Base-by-base conservation (phyloP, 2,888 invertebrate species). In the Drosophila borealis region DNA sequence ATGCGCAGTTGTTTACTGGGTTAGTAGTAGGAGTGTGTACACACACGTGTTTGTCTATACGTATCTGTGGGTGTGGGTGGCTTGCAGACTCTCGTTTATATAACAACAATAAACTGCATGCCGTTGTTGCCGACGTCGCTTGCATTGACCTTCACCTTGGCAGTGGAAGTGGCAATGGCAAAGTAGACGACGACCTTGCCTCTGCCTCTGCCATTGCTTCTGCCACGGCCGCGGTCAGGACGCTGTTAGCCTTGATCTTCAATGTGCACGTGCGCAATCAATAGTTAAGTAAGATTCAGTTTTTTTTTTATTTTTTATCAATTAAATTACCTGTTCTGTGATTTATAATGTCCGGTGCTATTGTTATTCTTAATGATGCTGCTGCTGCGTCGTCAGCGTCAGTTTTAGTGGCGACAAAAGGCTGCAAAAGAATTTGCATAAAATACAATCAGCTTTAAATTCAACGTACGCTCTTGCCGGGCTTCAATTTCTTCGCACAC, bases 111-210 rank as follows among this genome's bases (percentile, higher is more conserved):
- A 80, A 79, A 68, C 62, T 66, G 77, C 63, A 74, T 74, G 25
- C 55, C 37, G 42, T 5, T 45, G 45, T 36, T 45, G 68, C 46
- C 55, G 61, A 41, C 68, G 42, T 56, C 63, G 73, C 69, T 65
- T 75, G 75, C 86, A 80, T 63, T 75, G 89, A 85, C 84, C 84
- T 85, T 89, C 87, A 89, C 89, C 84, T 85, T 85, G 84, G 69
- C 89, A 84, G 42, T 82, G 83, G 68, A 70, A 66, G 48, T 71
- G 74, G 49, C 42, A 51, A 21, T 50, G 29, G 45, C 63, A 60
- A 48, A 44, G 44, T 55, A 42, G 17, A 42, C 36, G 19, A 37
- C 54, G 78, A 54, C 75, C 78, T 78, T 76, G 78, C 42, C 45
- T 45, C 34, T 29, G 48, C 14, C 48, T 60, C 39, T 49, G 57